A percentile compares a stretch with the other conserved stretches of the same genome.
These are phyloP conservation scores for Pao palembangensis DNA, from an alignment of 2,113 vertebrate species.

Conservation along the genomic window DNA sequence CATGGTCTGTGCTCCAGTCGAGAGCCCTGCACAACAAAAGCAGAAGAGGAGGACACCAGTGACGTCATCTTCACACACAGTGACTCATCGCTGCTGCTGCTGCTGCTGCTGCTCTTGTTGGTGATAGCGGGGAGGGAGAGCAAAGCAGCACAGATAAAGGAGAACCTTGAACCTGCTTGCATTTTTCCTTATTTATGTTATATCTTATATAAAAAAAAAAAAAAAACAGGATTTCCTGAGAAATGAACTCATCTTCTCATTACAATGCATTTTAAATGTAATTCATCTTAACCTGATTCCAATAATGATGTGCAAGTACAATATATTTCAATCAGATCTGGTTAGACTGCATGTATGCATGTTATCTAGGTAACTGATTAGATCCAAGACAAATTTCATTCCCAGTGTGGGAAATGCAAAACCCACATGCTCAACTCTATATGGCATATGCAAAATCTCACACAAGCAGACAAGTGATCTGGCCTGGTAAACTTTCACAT, in stretches of 20 bases:
- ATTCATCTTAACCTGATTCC: too few relatives aligned
- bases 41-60: constrained; percentile 67
- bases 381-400: constrained; percentile 39
- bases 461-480: too few relatives aligned
- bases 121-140: constrained; percentile 41
- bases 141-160: constrained; percentile 36
- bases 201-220: not conserved
- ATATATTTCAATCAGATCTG: too few relatives aligned
- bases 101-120: constrained; percentile 52
- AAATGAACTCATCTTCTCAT: not conserved
- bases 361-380: not conserved
- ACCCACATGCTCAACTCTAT: constrained; percentile 44
- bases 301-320: too few relatives aligned
- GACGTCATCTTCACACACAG: constrained; percentile 69
- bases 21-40: constrained; percentile 59
- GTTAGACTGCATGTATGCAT: not conserved
- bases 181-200: not conserved
- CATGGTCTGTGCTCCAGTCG: constrained; percentile 65
- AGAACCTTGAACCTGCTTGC: not conserved
- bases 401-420: constrained; percentile 66
- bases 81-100: constrained; percentile 71
- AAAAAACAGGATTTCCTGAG: not conserved
- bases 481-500: too few relatives aligned
- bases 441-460: constrained; percentile 32
- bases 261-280: too few relatives aligned